Evolutionary conservation across 2,888 invertebrate genomes (phyloP).

Genomic region (Quadroppia sp.): DNA sequence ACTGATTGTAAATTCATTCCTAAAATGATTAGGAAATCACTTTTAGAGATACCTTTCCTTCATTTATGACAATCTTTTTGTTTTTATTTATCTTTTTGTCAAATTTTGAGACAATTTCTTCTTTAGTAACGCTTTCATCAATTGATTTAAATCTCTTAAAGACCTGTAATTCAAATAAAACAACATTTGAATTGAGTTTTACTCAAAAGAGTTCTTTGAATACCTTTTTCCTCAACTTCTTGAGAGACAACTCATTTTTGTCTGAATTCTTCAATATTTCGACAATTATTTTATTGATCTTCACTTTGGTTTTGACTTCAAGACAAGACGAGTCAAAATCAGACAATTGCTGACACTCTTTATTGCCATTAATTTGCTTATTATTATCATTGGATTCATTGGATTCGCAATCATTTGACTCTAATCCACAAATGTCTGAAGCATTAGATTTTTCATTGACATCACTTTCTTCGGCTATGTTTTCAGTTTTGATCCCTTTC

Average conservation of each 20-base stretch:
- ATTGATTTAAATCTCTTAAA: not conserved
- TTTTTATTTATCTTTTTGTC: not conserved
- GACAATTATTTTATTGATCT: conserved; percentile 38
- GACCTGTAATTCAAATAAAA: not conserved
- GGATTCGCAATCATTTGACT: not conserved
- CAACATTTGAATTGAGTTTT: not conserved
- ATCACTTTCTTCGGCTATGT: too few species aligned
- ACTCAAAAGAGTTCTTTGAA: not conserved
- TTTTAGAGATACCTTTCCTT: not conserved
- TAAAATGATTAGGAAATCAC: too few species aligned
- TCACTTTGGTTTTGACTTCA: conserved; percentile 10
- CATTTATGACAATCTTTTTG: not conserved
- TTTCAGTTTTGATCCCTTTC: conserved; percentile 44
- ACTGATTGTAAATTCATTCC: too few species aligned
- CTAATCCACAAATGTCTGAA: conserved; percentile 2
- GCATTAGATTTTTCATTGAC: conserved; percentile 37
- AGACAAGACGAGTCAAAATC: not conserved
- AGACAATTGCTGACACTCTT: not conserved
- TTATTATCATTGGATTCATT: not conserved
- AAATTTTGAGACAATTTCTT: not conserved
- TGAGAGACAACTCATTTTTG: conserved; percentile 29
- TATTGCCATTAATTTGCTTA: not conserved
- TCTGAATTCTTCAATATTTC: conserved; percentile 38
- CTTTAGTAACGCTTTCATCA: not conserved
- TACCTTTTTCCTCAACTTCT: conserved; percentile 44